Evolutionary conservation across 2,113 vertebrate genomes (phyloP).

Genomic region (Oryzias woworae): DNA sequence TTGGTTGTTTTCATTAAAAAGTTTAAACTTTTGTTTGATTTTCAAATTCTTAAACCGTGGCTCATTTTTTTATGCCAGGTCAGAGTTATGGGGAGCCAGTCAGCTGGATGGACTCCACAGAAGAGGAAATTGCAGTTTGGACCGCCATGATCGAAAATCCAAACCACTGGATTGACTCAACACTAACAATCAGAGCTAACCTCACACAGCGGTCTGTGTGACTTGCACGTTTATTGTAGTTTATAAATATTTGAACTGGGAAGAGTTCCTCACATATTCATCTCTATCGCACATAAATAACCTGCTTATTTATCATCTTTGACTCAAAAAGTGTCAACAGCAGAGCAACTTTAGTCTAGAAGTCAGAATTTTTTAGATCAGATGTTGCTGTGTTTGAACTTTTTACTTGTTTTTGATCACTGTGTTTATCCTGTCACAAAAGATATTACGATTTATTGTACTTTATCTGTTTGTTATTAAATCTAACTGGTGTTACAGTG

Average conservation of each 20-base stretch:
- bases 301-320: conserved; percentile 4
- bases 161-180: conserved; percentile 84
- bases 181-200: conserved; percentile 87
- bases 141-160: conserved; percentile 81
- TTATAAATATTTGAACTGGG: conserved; percentile 19
- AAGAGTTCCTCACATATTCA: conserved; percentile 3
- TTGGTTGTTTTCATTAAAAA: too few species aligned
- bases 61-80: conserved; percentile 65
- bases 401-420: conserved; percentile 13
- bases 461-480: conserved; percentile 33
- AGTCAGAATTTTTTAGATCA: conserved; percentile 14
- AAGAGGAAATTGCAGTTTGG: conserved; percentile 85
- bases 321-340: conserved; percentile 13
- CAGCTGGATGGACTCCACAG: conserved; percentile 95
- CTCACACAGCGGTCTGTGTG: conserved; percentile 70
- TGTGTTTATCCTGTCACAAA: conserved; percentile 12
- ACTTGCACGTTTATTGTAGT: not conserved
- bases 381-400: conserved; percentile 13
- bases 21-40: too few species aligned
- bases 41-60: too few species aligned
- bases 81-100: conserved; percentile 88
- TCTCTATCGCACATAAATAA: conserved; percentile 8
- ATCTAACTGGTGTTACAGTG: conserved; percentile 8
- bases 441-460: conserved; percentile 22
- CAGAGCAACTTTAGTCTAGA: conserved; percentile 20